A percentile compares a stretch with the other conserved stretches of the same genome.
Conservation (phyloP, 2,113 vertebrate genomes). For the Tiliqua scincoides region DNA sequence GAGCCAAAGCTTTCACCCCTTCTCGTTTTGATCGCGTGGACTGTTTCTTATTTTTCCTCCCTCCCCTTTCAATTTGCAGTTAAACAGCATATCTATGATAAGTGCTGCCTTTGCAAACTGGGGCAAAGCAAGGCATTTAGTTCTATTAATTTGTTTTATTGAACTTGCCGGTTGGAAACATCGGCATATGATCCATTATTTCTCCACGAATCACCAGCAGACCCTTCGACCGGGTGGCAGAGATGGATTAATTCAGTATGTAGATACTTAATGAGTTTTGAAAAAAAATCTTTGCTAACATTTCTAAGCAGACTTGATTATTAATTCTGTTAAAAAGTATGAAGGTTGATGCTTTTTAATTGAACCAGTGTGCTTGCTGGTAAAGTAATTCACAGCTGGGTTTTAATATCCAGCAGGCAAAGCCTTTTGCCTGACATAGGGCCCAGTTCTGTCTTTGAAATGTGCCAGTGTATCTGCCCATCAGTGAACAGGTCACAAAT, state of each 20-base stretch:
- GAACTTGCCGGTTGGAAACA: not conserved
- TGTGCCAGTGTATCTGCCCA: too few species aligned
- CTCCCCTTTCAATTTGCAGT: not conserved
- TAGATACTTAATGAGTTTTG: not conserved
- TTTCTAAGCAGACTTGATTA: not conserved
- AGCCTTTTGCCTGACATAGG: not conserved
- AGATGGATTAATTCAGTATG: not conserved
- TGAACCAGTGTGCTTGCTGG: not conserved
- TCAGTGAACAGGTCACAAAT: too few species aligned
- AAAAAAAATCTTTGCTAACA: not conserved
- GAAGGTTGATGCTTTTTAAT: not conserved
- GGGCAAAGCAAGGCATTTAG: not conserved
- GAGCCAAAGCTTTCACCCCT: not conserved
- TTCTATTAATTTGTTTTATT: not conserved
- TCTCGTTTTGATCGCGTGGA: not conserved
- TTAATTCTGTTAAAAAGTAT: not conserved
- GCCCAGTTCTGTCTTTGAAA: too few species aligned
- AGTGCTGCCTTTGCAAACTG: not conserved
- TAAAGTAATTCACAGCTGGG: not conserved
- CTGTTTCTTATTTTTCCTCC: too few species aligned
- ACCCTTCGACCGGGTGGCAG: too few species aligned
- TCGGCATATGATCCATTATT: accelerated
- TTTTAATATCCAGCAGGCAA: not conserved
- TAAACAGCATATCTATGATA: not conserved
- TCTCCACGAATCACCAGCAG: not conserved